Evolutionary conservation across 2,113 vertebrate genomes (phyloP), one percentile per base, ranked within the genome.

Genomic region (Noturus placidus): DNA sequence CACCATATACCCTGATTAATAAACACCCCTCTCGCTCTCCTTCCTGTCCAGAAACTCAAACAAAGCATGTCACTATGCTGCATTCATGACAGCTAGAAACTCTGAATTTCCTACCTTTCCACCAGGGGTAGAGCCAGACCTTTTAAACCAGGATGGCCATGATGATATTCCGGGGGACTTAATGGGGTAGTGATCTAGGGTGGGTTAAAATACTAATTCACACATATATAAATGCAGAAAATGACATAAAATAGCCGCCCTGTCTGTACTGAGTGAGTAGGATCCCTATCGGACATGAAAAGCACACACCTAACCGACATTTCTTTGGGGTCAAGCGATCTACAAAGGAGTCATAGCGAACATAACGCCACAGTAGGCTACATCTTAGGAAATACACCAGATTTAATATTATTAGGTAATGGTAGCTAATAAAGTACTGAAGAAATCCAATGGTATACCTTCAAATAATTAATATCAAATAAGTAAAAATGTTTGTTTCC

Each of bases 41-140:
- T 15, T n/a, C 25, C 38, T 42, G 13, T 86, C 27, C 72, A 86
- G 57, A 61, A 77, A 76, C 84, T 85, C 72, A 86, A 63, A 86
- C 70, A 85, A 74, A 74, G 14, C 35, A 3, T 33, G 57, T 42
- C 9, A 52, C 50, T 52, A 52, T 52, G 50, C 50, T 52, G 0
- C 50, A 5, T 19, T 57, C 56, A 61, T 27, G 59, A 61, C 25
- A n/a, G 61, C 2, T 65, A 27, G 61, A 65, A 65, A 65, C 61
- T n/a, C 9, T 27, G 22, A 22, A 65, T 65, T n/a, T 65, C 61
- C 27, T 65, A 13, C 27, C 27, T 4, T 65, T 10, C 57, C 57
- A 59, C 56, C 56, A 57, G 17, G 56, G 56, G 42, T 20, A 17
- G 5, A 19, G 17, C 56, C 56, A 19, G 15, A 56, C 15, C 15